These are phyloP conservation scores for Etia nguti DNA, from an alignment of 2,113 vertebrate genomes.

Conservation along the genomic window DNA sequence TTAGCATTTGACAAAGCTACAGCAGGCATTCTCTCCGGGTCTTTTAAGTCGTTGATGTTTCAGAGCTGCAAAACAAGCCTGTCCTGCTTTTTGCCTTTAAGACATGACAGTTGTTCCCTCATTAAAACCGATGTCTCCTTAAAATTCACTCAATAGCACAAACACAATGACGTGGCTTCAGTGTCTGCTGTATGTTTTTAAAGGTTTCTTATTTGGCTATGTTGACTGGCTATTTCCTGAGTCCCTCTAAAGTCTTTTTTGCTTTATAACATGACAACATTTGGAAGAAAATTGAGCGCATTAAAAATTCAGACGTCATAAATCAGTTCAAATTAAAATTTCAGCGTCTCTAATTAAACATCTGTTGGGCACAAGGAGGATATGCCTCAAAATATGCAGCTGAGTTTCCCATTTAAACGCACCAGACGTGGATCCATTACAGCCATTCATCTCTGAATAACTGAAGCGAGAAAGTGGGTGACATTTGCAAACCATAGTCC, in stretches of 20 bases:
- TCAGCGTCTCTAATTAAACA: slow-evolving; percentile 37
- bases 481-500: background rate
- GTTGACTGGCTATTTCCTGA: background rate
- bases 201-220: background rate
- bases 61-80: slow-evolving; percentile 6
- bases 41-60: slow-evolving; percentile 24
- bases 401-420: background rate
- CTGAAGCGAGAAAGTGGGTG: background rate
- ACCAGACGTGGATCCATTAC: background rate
- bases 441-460: background rate
- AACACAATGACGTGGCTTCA: background rate
- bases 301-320: slow-evolving; percentile 41
- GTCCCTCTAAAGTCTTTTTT: background rate
- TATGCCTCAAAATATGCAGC: background rate
- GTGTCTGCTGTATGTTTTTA: background rate
- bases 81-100: slow-evolving; percentile 18
- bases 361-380: background rate
- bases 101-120: background rate
- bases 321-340: slow-evolving; percentile 33
- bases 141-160: background rate
- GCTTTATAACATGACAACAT: background rate
- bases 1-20: background rate
- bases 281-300: background rate
- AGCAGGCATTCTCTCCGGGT: background rate
- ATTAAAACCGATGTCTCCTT: background rate